Evolutionary conservation across 1,140 invertebrate species (phyloP).

Genomic region (Musca domestica): DNA sequence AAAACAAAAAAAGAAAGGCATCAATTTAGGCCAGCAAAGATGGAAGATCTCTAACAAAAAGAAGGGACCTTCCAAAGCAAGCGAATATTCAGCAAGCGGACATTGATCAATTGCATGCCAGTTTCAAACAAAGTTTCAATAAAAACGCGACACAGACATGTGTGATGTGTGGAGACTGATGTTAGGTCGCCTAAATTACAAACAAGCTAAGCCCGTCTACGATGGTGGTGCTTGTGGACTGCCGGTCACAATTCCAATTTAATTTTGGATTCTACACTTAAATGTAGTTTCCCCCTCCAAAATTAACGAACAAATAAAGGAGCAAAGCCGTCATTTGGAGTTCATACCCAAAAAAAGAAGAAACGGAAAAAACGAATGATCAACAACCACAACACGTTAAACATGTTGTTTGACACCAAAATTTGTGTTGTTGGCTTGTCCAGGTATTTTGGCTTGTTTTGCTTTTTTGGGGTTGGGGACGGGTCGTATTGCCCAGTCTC

Average conservation of each 20-base stretch:
- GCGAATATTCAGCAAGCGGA: too few species aligned
- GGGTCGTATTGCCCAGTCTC: neutral
- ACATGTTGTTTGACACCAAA: conserved; percentile 51
- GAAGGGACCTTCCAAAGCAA: too few species aligned
- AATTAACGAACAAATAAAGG: neutral
- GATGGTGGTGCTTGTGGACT: too few species aligned
- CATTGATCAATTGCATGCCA: conserved; percentile 7
- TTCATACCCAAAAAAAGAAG: neutral
- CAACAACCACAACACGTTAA: conserved; percentile 21
- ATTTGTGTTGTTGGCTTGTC: conserved; percentile 43
- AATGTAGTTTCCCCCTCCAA: neutral
- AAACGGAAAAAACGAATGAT: conserved; percentile 6
- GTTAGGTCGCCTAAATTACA: too few species aligned
- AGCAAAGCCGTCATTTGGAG: neutral
- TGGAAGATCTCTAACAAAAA: too few species aligned
- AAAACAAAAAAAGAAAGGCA: too few species aligned
- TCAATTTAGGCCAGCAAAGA: too few species aligned
- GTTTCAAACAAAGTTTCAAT: neutral
- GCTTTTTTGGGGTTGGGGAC: neutral
- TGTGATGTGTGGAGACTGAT: too few species aligned
- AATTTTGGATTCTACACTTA: conserved; percentile 13
- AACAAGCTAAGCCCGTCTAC: too few species aligned
- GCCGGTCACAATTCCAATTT: neutral
- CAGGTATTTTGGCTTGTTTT: neutral
- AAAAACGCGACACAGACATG: too few species aligned